phyloP scores from a whole-genome alignment of 1,140 invertebrate species.

The Saxidomus purpurata region DNA sequence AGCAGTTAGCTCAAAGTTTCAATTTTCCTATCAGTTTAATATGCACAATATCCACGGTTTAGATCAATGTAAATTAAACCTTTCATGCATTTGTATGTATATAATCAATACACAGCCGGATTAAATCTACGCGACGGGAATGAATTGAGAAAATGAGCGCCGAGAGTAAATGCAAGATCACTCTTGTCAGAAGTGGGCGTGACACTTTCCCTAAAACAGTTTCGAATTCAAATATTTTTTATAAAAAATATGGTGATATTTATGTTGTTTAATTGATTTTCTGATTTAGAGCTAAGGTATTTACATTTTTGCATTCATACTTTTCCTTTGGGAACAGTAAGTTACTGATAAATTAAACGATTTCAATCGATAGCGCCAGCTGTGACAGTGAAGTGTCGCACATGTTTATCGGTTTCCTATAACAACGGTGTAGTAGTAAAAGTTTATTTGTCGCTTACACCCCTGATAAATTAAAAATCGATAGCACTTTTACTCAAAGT shows the following conservation, averaged over 20 bases:
- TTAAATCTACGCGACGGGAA: background rate
- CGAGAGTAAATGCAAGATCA: conserved; percentile 8
- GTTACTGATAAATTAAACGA: background rate
- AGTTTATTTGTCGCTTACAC: conserved; percentile 5
- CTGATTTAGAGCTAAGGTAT: background rate
- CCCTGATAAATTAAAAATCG: conserved; percentile 35
- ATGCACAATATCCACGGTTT: background rate
- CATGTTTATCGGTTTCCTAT: conserved; percentile 61
- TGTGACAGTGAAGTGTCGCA: conserved; percentile 55
- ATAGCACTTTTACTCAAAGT: background rate
- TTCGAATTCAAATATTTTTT: background rate
- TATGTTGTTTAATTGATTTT: background rate
- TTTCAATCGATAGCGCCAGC: conserved; percentile 41
- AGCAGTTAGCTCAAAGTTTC: background rate
- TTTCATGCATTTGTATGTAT: background rate
- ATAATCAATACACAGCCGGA: conserved; percentile 23
- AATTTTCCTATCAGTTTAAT: background rate
- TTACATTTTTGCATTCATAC: background rate
- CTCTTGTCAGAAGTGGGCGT: background rate
- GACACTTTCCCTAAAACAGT: background rate
- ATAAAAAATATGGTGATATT: background rate
- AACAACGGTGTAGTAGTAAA: conserved; percentile 51
- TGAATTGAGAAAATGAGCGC: background rate
- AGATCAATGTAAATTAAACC: background rate
- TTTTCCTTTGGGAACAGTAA: conserved; percentile 3